Conservation (phyloP, 1,140 invertebrate genomes). For the Apis laboriosa region DNA sequence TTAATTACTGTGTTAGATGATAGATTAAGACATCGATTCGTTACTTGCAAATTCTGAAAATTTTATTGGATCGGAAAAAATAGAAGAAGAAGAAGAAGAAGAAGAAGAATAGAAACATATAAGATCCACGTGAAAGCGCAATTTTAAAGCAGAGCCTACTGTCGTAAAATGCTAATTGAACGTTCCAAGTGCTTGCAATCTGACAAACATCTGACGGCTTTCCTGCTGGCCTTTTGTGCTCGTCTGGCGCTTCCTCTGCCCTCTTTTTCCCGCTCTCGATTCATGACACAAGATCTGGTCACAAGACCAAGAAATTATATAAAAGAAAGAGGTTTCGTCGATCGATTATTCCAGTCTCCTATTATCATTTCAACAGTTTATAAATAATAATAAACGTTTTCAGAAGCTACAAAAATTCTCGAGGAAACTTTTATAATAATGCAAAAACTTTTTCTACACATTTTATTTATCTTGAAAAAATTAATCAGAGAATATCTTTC, state of each 20-base stretch:
- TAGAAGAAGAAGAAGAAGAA: conserved; percentile 30
- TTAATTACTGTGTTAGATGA: no score
- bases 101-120: not conserved
- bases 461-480: no score
- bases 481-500: not conserved
- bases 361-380: no score
- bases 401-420: no score
- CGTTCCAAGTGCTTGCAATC: conserved; percentile 6
- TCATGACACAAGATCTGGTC: not conserved
- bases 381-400: no score
- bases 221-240: not conserved
- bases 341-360: no score
- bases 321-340: not conserved
- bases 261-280: conserved; percentile 7
- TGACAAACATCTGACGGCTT: conserved; percentile 16
- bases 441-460: no score
- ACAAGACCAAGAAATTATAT: not conserved
- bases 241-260: conserved; percentile 1
- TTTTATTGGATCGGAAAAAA: no score
- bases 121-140: not conserved
- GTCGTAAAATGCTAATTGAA: conserved; percentile 57
- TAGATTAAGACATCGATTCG: not conserved
- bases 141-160: conserved; percentile 4
- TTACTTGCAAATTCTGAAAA: no score
- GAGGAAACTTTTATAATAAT: no score